Conservation (phyloP, 35 echinoderm and acorn worm species). For the Heliocidaris tuberculata region DNA sequence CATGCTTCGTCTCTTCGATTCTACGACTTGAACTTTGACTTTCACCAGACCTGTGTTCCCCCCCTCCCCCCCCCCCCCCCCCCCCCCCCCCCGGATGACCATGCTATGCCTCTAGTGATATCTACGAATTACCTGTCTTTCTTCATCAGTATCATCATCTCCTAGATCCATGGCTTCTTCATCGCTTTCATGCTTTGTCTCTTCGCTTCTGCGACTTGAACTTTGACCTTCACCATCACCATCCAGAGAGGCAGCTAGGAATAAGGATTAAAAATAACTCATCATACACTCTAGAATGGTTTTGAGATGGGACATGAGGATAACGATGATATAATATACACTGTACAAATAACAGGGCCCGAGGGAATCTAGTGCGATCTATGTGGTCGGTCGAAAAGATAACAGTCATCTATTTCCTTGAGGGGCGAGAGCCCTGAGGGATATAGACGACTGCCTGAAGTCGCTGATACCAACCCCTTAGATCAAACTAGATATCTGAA, state of each 20-base stretch:
- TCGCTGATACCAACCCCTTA: too few relatives aligned
- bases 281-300: too few relatives aligned
- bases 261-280: neutral
- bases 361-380: too few relatives aligned
- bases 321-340: too few relatives aligned
- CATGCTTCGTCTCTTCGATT: neutral
- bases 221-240: neutral
- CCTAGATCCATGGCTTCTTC: neutral
- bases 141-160: conserved; percentile 33
- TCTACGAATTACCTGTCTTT: neutral
- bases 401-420: too few relatives aligned
- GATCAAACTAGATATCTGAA: too few relatives aligned
- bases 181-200: neutral
- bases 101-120: neutral
- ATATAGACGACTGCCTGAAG: too few relatives aligned
- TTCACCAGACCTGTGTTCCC: neutral
- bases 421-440: too few relatives aligned
- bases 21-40: neutral
- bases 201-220: neutral
- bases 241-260: neutral
- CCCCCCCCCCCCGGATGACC: neutral
- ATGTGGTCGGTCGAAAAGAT: too few relatives aligned
- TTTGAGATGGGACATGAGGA: too few relatives aligned
- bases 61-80: neutral
- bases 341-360: too few relatives aligned